These are phyloP conservation scores for Tamias sibiricus DNA, from an alignment of 2,113 vertebrate genomes.

Conservation along the genomic window DNA sequence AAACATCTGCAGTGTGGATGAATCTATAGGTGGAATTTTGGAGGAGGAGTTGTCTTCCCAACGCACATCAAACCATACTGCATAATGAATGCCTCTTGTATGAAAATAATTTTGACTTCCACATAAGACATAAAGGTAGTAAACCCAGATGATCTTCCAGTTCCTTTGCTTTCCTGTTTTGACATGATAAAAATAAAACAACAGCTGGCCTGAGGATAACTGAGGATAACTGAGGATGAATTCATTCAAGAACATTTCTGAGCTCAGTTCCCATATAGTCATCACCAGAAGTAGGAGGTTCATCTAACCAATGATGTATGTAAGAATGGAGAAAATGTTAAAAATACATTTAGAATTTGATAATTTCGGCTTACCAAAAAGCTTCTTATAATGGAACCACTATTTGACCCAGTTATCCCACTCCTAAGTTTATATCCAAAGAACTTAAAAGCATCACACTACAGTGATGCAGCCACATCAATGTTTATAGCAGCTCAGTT, in stretches of 20 bases:
- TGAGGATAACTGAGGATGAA: neutral
- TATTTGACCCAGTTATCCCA: too few relatives aligned
- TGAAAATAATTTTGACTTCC: constrained; percentile 50
- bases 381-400: neutral
- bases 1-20: neutral
- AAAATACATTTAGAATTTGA: neutral
- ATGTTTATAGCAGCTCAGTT: too few relatives aligned
- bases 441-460: too few relatives aligned
- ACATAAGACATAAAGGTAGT: neutral
- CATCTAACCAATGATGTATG: neutral
- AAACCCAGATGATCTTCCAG: neutral
- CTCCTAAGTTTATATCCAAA: too few relatives aligned
- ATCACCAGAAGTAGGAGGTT: constrained; percentile 11
- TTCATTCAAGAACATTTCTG: neutral
- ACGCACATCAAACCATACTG: neutral
- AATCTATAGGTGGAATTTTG: neutral
- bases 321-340: neutral
- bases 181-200: constrained; percentile 2
- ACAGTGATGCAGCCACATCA: too few relatives aligned
- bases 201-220: neutral
- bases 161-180: constrained; percentile 17
- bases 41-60: neutral
- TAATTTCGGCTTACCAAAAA: neutral
- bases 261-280: neutral
- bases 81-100: neutral